phyloP scores from a whole-genome alignment of 92 coral and sea anemone species.

The Epizoanthus scotinus region DNA sequence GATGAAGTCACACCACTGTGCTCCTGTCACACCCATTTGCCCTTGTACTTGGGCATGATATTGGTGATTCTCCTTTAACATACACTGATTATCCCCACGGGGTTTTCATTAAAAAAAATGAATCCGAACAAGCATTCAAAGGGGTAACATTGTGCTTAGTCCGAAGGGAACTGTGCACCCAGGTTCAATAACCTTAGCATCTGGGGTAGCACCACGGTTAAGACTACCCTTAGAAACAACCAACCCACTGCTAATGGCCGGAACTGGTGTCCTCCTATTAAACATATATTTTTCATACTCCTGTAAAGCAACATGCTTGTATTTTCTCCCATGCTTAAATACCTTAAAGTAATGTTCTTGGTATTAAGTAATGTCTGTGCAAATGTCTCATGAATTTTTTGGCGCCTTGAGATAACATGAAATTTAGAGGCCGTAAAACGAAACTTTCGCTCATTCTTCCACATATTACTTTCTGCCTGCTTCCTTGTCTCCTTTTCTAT shows the following conservation, averaged over 20 bases:
- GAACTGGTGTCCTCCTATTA: neutral
- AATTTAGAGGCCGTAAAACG: slow-evolving; percentile 45
- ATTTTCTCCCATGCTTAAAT: slow-evolving; percentile 27
- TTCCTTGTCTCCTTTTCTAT: no score
- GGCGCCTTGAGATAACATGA: slow-evolving; percentile 26
- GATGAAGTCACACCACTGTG: slow-evolving; percentile 9
- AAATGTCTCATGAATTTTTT: slow-evolving; percentile 31
- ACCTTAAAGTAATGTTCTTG: slow-evolving; percentile 23
- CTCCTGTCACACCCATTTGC: neutral
- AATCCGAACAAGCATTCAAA: slow-evolving; percentile 47
- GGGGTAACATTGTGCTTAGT: slow-evolving; percentile 43
- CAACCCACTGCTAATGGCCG: slow-evolving; percentile 31
- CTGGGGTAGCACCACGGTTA: slow-evolving; percentile 35
- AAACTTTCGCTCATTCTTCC: slow-evolving; percentile 34
- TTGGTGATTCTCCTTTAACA: no score
- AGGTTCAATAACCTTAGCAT: slow-evolving; percentile 42
- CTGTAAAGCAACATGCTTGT: slow-evolving; percentile 24
- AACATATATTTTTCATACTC: no score
- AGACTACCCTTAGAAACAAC: slow-evolving; percentile 28
- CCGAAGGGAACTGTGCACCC: slow-evolving; percentile 47
- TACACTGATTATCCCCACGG: neutral
- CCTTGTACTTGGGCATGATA: slow-evolving; percentile 24
- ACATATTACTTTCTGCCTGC: slow-evolving; percentile 39
- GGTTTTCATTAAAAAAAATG: slow-evolving; percentile 25
- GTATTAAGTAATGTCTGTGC: slow-evolving; percentile 16